Base-by-base conservation (phyloP, 2,113 vertebrate species). In the Erpornis zantholeuca region DNA sequence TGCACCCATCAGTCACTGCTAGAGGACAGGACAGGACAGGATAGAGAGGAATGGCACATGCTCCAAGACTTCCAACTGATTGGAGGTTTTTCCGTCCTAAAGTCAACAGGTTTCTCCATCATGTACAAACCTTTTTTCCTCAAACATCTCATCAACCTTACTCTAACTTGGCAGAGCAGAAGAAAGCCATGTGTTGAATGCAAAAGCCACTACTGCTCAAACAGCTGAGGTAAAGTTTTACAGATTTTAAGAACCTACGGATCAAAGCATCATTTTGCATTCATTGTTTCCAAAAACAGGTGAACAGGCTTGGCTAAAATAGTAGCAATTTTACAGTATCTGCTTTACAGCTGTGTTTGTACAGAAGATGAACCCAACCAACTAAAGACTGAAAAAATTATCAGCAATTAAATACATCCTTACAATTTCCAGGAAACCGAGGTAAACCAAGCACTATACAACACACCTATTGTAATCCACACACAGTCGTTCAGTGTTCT, bases 311-410 rank as follows among this genome's bases (percentile, higher is more conserved):
- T 86, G 50, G 47, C 56, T 82, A 70, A 92, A 83, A 82, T 29
- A 82, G 42, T 7, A 66, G 73, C 21, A 61, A 66, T 87, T 87
- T 95, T 33, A 54, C 56, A 69, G 45, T 27, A n/a, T 27, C 63
- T 85, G n/a, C 40, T 28, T 57, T 72, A 85, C 40, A 61, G 69
- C 44, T 88, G 64, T 63, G 60, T 90, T 94, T 81, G 35, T 40
- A 84, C 64, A 83, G 76, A 81, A 81, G 66, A 86, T 81, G 52
- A 75, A 52, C 27, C 35, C 76, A 63, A 86, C 76, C 76, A 94
- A 86, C 85, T 92, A 72, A 79, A 92, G 66, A 65, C 45, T 77
- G 50, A 63, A 70, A 86, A 77, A 77, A 61, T 78, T 59, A 90
- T 38, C 76, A 86, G 63, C 70, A 77, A 70, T 82, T 86, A 59